Evolutionary conservation across 2,888 invertebrate genomes (phyloP).

Genomic region (Pollenia labialis): DNA sequence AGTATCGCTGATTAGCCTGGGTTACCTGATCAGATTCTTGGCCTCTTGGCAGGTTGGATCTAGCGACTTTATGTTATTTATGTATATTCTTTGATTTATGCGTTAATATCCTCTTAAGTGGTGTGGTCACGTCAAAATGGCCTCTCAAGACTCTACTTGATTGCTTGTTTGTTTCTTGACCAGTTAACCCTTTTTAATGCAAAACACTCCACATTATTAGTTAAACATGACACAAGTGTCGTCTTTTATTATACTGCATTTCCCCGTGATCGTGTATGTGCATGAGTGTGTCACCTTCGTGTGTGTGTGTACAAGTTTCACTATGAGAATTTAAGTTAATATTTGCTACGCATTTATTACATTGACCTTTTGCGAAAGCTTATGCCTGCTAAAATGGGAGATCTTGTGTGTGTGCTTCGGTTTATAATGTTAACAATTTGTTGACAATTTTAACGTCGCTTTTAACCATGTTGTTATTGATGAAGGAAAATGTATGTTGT

Average conservation of each 20-base stretch:
- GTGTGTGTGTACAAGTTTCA: background rate
- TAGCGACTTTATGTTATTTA: no score
- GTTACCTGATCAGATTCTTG: no score
- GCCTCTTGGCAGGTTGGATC: no score
- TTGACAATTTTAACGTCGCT: constrained; percentile 59
- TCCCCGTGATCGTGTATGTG: background rate
- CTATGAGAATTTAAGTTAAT: constrained; percentile 35
- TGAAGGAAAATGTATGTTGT: constrained; percentile 30
- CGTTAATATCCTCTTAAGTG: no score
- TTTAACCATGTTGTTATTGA: constrained; percentile 50
- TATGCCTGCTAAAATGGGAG: constrained; percentile 10
- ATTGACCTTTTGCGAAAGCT: constrained; percentile 49
- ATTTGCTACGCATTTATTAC: constrained; percentile 51
- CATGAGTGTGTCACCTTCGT: background rate
- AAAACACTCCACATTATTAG: constrained; percentile 15
- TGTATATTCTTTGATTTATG: no score
- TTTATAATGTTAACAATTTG: constrained; percentile 69
- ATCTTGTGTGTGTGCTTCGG: constrained; percentile 16
- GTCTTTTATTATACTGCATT: constrained; percentile 9
- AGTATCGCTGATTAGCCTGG: no score
- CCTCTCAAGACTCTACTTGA: no score
- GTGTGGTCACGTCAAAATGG: no score
- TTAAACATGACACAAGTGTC: constrained; percentile 10
- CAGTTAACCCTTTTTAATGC: background rate
- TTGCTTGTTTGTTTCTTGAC: background rate